phyloP scores from a whole-genome alignment of 2,888 invertebrate genomes.

The Drosophila sordidapex region DNA sequence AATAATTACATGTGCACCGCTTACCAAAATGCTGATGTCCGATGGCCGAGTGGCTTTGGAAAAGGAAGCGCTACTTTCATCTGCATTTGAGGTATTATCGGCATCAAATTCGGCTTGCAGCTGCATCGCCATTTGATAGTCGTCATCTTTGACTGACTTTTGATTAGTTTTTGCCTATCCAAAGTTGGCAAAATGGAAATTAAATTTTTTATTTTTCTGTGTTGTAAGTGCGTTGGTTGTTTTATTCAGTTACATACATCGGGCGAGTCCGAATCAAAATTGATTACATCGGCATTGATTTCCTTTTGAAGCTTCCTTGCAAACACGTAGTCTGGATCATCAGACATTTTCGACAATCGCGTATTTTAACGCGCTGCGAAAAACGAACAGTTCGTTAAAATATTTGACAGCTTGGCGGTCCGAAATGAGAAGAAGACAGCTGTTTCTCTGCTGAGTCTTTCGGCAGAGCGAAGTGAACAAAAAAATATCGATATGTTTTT shows the following conservation, averaged over 20 bases:
- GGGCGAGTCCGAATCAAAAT: background rate
- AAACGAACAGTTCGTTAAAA: slow-evolving; percentile 42
- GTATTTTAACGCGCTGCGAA: background rate
- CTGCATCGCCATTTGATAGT: slow-evolving; percentile 70
- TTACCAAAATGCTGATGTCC: background rate
- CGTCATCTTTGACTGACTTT: slow-evolving; percentile 55
- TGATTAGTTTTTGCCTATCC: background rate
- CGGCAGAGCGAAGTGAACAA: background rate
- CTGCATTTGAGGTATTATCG: slow-evolving; percentile 29
- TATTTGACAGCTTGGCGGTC: slow-evolving; percentile 32
- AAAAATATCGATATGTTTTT: background rate
- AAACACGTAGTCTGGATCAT: slow-evolving; percentile 72
- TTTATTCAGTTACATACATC: slow-evolving; percentile 25
- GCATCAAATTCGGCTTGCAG: slow-evolving; percentile 69
- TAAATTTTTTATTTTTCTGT: slow-evolving; percentile 3
- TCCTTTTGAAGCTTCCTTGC: slow-evolving; percentile 75
- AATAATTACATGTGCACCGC: slow-evolving; percentile 11
- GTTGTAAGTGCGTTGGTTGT: slow-evolving; percentile 6
- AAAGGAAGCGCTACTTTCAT: slow-evolving; percentile 22
- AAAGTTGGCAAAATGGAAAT: background rate
- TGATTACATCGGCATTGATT: slow-evolving; percentile 49
- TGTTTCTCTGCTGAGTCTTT: slow-evolving; percentile 12
- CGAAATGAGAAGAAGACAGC: slow-evolving; percentile 15
- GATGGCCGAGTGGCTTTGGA: background rate
- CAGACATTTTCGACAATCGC: slow-evolving; percentile 60